Conservation (phyloP, 2,888 invertebrate species). For the Scaptodrosophila latifasciaeformis region DNA sequence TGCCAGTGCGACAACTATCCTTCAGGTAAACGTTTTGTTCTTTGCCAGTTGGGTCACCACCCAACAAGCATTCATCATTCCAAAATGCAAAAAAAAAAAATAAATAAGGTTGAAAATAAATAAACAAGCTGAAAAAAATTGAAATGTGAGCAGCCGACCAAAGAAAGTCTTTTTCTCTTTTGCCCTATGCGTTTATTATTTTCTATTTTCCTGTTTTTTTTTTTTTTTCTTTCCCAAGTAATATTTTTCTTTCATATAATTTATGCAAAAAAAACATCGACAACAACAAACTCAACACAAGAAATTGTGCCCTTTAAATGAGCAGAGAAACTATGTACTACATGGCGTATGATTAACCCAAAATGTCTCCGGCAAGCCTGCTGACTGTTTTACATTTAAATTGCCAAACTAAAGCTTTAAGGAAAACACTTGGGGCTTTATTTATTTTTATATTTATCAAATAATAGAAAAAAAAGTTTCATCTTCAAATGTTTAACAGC, state of each 20-base stretch:
- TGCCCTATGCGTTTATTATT: conserved; percentile 29
- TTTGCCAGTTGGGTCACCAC: not conserved
- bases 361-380: conserved; percentile 36
- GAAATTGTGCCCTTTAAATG: too few species aligned
- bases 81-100: not conserved
- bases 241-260: conserved; percentile 32
- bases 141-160: not conserved
- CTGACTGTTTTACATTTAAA: conserved; percentile 53
- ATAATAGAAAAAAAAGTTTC: not conserved
- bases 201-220: conserved; percentile 12
- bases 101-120: not conserved
- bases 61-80: too few species aligned
- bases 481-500: not conserved
- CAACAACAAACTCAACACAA: conserved; percentile 8
- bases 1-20: conserved; percentile 21
- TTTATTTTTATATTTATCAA: conserved; percentile 27
- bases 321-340: conserved; percentile 14
- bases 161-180: not conserved
- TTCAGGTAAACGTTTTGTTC: conserved; percentile 25
- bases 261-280: conserved; percentile 53
- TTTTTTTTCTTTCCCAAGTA: not conserved
- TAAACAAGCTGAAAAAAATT: conserved; percentile 1
- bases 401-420: conserved; percentile 45
- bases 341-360: conserved; percentile 63
- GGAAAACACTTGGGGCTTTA: conserved; percentile 34